A percentile compares a stretch with the other conserved stretches of the same genome.
These are phyloP conservation scores for Enoplosus armatus DNA, from an alignment of 2,797 vertebrate genomes.

Conservation along the genomic window DNA sequence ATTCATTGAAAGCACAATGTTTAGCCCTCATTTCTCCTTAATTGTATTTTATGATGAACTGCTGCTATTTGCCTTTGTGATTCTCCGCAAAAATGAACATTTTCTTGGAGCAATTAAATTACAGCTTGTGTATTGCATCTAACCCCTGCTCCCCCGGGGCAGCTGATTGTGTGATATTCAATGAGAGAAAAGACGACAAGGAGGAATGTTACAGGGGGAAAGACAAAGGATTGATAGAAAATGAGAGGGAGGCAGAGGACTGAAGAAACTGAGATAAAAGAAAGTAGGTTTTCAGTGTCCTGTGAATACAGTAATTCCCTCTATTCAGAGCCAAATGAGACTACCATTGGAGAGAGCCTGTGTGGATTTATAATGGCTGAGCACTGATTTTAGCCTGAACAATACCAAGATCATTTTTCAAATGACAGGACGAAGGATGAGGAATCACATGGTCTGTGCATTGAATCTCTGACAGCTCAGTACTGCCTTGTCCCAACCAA, in stretches of 20 bases:
- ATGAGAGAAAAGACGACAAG: slow-evolving; percentile 2
- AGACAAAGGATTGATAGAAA: slow-evolving; percentile 38
- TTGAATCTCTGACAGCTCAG: slow-evolving; percentile 14
- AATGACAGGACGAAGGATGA: slow-evolving; percentile 38
- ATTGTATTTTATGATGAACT: background rate
- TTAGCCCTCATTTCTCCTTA: background rate
- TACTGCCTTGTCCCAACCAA: background rate
- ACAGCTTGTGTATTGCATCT: background rate
- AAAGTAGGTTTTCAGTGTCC: slow-evolving; percentile 24
- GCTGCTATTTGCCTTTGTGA: background rate
- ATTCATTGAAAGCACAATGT: slow-evolving; percentile 2
- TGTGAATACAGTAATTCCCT: slow-evolving; percentile 35
- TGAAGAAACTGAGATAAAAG: slow-evolving; percentile 30
- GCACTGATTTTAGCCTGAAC: slow-evolving; percentile 37
- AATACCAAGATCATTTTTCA: slow-evolving; percentile 54
- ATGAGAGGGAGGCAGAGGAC: slow-evolving; percentile 9
- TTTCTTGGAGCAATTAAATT: background rate
- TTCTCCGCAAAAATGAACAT: background rate
- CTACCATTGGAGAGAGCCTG: slow-evolving; percentile 16
- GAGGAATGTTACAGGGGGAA: background rate
- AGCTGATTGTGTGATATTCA: slow-evolving; percentile 16
- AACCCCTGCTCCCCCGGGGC: background rate
- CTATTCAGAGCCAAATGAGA: slow-evolving; percentile 48
- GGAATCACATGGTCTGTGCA: background rate
- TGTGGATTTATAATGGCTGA: slow-evolving; percentile 48